Evolutionary conservation across 2,113 vertebrate species (phyloP), one percentile per base, ranked within the genome.

Genomic region (Bubalus kerabau): DNA sequence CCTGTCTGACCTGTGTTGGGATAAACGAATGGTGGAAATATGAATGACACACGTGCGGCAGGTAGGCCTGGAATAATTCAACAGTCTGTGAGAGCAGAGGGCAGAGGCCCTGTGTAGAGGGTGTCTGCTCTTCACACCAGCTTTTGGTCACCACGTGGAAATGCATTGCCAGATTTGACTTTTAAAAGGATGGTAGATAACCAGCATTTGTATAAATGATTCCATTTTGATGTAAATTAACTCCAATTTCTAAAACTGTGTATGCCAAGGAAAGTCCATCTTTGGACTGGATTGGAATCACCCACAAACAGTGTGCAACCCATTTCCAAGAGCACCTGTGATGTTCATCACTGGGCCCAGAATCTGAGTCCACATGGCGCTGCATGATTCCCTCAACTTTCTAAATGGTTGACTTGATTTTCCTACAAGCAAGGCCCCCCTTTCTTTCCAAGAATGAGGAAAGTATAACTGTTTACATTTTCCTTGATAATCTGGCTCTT

Each of bases 181-280:
- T 24, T 32, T 36, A 36, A 87, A 80, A 87, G 15, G 32, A 21
- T 60, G 62, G 26, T 43, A 4, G 67, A 85, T n/a, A 46, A 78
- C 43, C 83, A 78, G 87, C 64, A 87, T 89, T 82, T 83, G 43
- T 56, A 89, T 0, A 23, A 93, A 52, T 13, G 24, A 32, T 46
- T 12, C 59, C 24, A n/a, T 89, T 86, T 90, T 89, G 80, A 90
- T 50, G 7, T 52, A 92, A 91, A 64, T 91, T 84, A 67, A 91
- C 78, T 81, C 14, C 43, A 15, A 43, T 80, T 76, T 40, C 24
- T 90, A 48, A 88, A 95, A 71, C 30, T 6, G 11, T n/a, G 14
- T 21, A 54, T 62, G 26, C 52, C 64, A 81, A 88, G 30, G 43
- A 17, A 85, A 96, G 32, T 32, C 48, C 46, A 48, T 26, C 71